These are phyloP conservation scores for Dryobota labecula DNA, from an alignment of 2,888 invertebrate species.

Conservation along the genomic window DNA sequence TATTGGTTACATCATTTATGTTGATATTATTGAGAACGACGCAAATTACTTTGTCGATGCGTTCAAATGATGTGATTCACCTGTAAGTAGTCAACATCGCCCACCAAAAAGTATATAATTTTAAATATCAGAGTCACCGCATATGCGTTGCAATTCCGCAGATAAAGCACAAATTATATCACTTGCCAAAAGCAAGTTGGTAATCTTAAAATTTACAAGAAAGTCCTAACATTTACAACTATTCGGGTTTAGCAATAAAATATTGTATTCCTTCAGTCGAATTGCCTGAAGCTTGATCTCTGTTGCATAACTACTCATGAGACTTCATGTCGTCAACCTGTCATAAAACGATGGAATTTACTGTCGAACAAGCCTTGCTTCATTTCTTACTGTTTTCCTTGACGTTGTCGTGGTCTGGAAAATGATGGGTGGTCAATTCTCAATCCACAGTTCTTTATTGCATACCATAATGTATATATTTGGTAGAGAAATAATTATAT, in stretches of 20 bases:
- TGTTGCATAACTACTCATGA: slow-evolving; percentile 5
- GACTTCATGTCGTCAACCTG: slow-evolving; percentile 11
- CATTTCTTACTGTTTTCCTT: slow-evolving; percentile 21
- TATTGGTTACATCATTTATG: not conserved
- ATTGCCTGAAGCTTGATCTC: not conserved
- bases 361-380: not conserved
- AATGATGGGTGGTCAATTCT: slow-evolving; percentile 18
- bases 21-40: not conserved
- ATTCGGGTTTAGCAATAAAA: not conserved
- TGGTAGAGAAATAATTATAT: too few relatives aligned
- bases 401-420: not conserved
- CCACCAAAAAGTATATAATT: not conserved
- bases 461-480: too few relatives aligned
- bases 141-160: not conserved
- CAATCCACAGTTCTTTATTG: too few relatives aligned
- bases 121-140: not conserved
- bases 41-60: not conserved
- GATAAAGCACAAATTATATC: not conserved
- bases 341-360: slow-evolving; percentile 38
- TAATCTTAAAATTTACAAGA: not conserved
- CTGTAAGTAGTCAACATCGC: not conserved
- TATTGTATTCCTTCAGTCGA: not conserved
- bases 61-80: not conserved
- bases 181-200: too few relatives aligned
- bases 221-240: not conserved